Conservation (phyloP, 2,797 vertebrate species). For the Dipus sagitta region DNA sequence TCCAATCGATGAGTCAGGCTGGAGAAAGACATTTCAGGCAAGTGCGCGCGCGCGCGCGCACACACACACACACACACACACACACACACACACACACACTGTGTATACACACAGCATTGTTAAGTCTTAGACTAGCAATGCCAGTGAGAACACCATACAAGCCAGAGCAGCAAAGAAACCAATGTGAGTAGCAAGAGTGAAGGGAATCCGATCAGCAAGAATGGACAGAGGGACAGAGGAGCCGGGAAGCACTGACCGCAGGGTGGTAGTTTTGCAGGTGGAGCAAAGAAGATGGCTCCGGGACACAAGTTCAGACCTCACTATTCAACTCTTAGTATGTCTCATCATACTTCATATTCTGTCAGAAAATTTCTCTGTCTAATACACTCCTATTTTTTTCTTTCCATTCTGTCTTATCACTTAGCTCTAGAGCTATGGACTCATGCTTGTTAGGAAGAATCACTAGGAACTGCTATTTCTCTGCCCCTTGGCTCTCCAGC, state of each 20-base stretch:
- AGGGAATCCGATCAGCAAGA: not conserved
- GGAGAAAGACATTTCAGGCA: not conserved
- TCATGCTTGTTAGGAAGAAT: not conserved
- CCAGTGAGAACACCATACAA: not conserved
- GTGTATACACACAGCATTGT: not conserved
- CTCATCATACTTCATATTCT: not conserved
- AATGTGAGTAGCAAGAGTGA: not conserved
- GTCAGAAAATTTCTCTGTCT: not conserved
- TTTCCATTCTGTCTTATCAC: not conserved
- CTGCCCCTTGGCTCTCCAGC: not conserved
- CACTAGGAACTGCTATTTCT: not conserved
- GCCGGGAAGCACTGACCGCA: too few relatives aligned
- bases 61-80: not conserved
- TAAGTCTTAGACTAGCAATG: not conserved
- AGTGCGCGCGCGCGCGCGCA: not conserved
- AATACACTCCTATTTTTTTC: not conserved
- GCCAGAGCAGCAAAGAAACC: not conserved
- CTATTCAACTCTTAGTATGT: not conserved
- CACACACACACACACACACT: too few relatives aligned
- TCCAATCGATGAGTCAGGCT: not conserved
- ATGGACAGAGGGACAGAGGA: not conserved
- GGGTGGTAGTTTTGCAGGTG: not conserved
- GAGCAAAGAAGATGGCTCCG: not conserved
- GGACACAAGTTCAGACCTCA: not conserved
- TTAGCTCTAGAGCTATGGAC: constrained; percentile 8